Evolutionary conservation across 2,113 vertebrate species (phyloP).

Genomic region (Struthidea cinerea): DNA sequence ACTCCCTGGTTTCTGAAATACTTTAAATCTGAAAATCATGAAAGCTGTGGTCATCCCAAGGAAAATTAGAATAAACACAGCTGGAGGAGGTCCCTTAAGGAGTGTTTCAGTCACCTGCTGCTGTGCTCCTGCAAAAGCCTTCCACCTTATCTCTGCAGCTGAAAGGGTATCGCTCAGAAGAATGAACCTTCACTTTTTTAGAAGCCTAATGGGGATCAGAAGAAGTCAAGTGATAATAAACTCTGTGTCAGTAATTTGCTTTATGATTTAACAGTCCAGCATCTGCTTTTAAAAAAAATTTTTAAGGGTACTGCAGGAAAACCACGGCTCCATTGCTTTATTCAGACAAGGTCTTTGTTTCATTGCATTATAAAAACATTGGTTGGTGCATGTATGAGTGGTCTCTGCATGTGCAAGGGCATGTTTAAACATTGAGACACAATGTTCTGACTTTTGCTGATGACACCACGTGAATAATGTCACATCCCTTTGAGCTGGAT

Average conservation of each 20-base stretch:
- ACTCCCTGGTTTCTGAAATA: not conserved
- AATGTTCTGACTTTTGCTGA: not conserved
- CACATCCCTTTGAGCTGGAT: not conserved
- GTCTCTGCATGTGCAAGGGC: not conserved
- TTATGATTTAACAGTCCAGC: not conserved
- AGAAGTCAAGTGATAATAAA: slow-evolving; percentile 40
- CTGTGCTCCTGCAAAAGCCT: slow-evolving; percentile 20
- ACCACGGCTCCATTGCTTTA: not conserved
- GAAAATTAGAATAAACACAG: slow-evolving; percentile 42
- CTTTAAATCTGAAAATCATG: slow-evolving; percentile 1
- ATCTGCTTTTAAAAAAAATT: not conserved
- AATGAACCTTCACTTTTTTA: slow-evolving; percentile 26
- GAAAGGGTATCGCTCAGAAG: not conserved
- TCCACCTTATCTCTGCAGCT: slow-evolving; percentile 31
- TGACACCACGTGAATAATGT: not conserved
- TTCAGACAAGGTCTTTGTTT: not conserved
- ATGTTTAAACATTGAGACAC: not conserved
- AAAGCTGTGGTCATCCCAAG: slow-evolving; percentile 33
- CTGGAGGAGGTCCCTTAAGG: slow-evolving; percentile 10
- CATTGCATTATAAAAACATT: not conserved
- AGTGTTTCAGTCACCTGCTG: slow-evolving; percentile 11
- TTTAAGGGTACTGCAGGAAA: not conserved
- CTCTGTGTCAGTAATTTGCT: not conserved
- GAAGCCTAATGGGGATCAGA: slow-evolving; percentile 1
- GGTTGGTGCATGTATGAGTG: not conserved